A percentile compares a stretch with the other conserved stretches of the same genome.
These are phyloP conservation scores for Neotragus pygmaeus DNA, from an alignment of 2,113 vertebrate species.

Conservation along the genomic window DNA sequence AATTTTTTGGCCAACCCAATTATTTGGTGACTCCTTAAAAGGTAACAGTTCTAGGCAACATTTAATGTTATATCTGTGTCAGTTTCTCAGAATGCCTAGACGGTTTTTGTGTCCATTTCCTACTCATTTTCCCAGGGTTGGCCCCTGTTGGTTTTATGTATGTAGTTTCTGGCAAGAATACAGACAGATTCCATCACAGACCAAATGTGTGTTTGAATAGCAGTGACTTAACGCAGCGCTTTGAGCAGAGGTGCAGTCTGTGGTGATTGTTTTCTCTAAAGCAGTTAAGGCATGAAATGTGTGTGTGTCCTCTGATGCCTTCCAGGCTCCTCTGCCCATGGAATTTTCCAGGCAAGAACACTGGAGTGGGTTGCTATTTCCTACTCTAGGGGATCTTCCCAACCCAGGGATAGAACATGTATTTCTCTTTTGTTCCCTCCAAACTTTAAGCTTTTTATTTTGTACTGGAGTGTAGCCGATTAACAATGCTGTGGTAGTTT, in stretches of 20 bases:
- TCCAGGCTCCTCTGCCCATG: neutral
- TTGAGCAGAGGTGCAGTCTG: constrained; percentile 64
- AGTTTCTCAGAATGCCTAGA: neutral
- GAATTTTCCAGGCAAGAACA: neutral
- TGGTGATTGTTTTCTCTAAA: constrained; percentile 50
- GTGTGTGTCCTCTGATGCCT: neutral
- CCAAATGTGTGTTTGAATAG: constrained; percentile 48
- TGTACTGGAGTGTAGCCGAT: neutral
- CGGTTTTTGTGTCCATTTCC: constrained; percentile 34
- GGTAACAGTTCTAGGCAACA: neutral
- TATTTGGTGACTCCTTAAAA: neutral
- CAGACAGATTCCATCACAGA: constrained; percentile 55
- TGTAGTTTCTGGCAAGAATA: constrained; percentile 61
- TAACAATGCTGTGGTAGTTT: neutral
- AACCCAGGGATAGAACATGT: neutral
- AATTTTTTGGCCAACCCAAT: neutral
- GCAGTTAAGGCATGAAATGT: neutral
- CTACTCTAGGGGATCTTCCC: neutral
- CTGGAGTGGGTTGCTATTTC: neutral
- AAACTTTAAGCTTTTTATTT: neutral
- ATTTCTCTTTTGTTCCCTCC: accelerated
- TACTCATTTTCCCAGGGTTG: constrained; percentile 61
- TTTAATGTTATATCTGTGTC: constrained; percentile 18
- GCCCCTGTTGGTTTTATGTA: constrained; percentile 65
- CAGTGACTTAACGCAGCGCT: constrained; percentile 62